A percentile compares a stretch with the other conserved stretches of the same genome.
Evolutionary conservation across 2,888 invertebrate species (phyloP).

Genomic region (Atethmia centrago): DNA sequence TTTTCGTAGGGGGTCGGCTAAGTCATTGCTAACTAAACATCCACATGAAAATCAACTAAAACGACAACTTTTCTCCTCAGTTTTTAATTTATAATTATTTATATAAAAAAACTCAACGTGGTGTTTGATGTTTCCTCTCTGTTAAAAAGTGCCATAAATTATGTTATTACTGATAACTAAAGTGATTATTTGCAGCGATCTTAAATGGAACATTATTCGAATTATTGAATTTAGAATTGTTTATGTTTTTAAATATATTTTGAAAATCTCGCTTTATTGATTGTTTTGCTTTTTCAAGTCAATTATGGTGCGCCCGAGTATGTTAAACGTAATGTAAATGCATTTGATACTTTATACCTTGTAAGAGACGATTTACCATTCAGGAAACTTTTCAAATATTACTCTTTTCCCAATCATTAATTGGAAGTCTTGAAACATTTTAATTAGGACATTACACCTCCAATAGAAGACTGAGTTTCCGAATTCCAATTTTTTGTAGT

Average conservation of each 20-base stretch:
- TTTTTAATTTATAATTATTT: constrained; percentile 13
- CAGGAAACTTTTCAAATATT: not conserved
- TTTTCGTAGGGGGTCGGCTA: constrained; percentile 41
- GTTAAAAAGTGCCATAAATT: constrained; percentile 66
- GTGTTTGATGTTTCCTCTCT: constrained; percentile 45
- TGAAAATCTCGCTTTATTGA: constrained; percentile 62
- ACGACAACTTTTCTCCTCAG: constrained; percentile 7
- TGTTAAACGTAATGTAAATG: constrained; percentile 71
- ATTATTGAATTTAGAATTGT: constrained; percentile 55
- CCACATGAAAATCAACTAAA: constrained; percentile 7
- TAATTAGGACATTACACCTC: not conserved
- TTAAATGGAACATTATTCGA: constrained; percentile 43
- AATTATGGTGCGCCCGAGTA: constrained; percentile 88
- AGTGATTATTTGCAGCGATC: constrained; percentile 53
- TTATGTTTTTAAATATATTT: constrained; percentile 60
- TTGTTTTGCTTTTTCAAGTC: constrained; percentile 81
- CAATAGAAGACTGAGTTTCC: not conserved
- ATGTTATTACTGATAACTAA: constrained; percentile 55
- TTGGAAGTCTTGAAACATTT: not conserved
- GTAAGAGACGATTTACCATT: constrained; percentile 64
- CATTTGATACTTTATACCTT: constrained; percentile 69
- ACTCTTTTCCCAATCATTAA: not conserved
- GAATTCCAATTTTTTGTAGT: not conserved
- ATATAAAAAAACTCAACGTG: not conserved
- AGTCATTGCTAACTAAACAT: constrained; percentile 32